Conservation (phyloP, 2,888 invertebrate species). For the Netelia virgata region DNA sequence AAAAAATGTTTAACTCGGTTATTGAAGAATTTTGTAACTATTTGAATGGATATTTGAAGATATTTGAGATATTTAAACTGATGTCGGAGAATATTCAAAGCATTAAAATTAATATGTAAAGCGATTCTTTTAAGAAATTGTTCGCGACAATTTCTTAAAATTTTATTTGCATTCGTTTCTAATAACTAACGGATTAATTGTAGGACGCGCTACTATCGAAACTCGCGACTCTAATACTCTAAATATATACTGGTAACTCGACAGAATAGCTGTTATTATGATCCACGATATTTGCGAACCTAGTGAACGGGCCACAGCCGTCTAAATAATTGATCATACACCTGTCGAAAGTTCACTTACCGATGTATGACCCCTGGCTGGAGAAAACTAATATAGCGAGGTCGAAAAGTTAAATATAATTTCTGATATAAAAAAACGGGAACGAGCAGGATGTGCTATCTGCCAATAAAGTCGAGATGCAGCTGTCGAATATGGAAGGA, state of each 20-base stretch:
- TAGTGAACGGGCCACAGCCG: background rate
- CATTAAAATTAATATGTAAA: too few relatives aligned
- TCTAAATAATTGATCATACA: background rate
- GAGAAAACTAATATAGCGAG: background rate
- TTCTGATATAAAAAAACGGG: background rate
- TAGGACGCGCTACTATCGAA: too few relatives aligned
- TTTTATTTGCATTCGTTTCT: too few relatives aligned
- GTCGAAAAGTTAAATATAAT: background rate
- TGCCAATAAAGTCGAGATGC: slow-evolving; percentile 13
- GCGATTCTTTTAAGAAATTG: too few relatives aligned
- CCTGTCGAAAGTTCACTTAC: background rate
- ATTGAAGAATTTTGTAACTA: too few relatives aligned
- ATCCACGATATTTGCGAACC: slow-evolving; percentile 1
- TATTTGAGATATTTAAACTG: too few relatives aligned
- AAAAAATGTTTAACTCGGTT: too few relatives aligned
- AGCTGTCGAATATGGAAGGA: slow-evolving; percentile 38
- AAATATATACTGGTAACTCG: background rate
- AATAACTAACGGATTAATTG: too few relatives aligned
- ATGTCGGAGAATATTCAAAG: too few relatives aligned
- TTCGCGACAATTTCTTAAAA: too few relatives aligned
- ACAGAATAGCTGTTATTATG: background rate
- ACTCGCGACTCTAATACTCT: background rate
- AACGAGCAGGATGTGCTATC: background rate
- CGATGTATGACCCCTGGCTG: background rate
- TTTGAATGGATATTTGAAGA: too few relatives aligned